Evolutionary conservation across 2,888 invertebrate species (phyloP).

Genomic region (Ecdyonurus torrentis): DNA sequence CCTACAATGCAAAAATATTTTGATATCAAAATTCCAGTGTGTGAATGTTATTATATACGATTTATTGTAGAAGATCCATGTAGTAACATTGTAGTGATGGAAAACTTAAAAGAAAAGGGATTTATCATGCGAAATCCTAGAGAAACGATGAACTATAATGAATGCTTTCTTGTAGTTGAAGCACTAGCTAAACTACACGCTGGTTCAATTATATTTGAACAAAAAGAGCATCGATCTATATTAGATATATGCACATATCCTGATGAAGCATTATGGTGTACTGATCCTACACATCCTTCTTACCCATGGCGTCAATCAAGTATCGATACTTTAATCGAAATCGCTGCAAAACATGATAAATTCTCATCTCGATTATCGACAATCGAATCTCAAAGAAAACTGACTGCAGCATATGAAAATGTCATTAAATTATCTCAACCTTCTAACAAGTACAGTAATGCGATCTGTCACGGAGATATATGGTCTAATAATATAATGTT

Average conservation of each 20-base stretch:
- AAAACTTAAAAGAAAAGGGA: background rate
- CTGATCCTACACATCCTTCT: background rate
- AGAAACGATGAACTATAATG: background rate
- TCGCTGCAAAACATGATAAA: background rate
- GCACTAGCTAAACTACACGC: background rate
- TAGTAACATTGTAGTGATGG: background rate
- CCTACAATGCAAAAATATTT: background rate
- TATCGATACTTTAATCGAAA: background rate
- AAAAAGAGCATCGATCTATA: background rate
- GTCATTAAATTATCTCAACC: background rate
- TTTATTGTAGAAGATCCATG: background rate
- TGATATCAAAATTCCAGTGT: background rate
- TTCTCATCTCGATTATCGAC: background rate
- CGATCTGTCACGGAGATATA: background rate
- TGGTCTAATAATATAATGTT: background rate
- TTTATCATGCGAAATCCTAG: background rate
- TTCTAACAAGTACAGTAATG: background rate
- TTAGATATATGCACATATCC: background rate
- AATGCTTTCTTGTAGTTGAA: background rate
- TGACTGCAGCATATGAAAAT: background rate
- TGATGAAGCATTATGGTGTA: background rate
- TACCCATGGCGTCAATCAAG: background rate
- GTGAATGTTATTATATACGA: background rate
- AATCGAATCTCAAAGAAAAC: background rate
- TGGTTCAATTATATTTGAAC: background rate